Conservation (phyloP, 2,888 invertebrate genomes). For the Spodoptera picta region DNA sequence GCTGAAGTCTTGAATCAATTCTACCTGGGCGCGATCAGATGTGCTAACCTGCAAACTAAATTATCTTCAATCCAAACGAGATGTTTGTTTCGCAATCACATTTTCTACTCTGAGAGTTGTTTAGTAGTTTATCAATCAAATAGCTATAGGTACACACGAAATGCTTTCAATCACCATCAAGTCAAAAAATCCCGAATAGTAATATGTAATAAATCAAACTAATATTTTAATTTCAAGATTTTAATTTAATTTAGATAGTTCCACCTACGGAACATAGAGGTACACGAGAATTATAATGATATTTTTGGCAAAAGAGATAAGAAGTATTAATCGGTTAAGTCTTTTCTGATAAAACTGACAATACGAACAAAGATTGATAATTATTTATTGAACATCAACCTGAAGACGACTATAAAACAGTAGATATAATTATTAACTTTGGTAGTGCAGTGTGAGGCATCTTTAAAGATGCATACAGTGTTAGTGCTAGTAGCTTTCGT, state of each 20-base stretch:
- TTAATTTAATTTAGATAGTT: background rate
- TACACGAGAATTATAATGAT: background rate
- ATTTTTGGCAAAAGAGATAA: slow-evolving; percentile 24
- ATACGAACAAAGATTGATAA: slow-evolving; percentile 11
- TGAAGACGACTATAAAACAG: slow-evolving; percentile 41
- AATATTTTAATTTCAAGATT: too few relatives aligned
- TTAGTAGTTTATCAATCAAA: too few relatives aligned
- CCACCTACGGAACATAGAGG: slow-evolving; percentile 27
- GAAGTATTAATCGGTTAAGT: slow-evolving; percentile 19
- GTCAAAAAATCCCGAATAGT: too few relatives aligned
- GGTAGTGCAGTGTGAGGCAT: slow-evolving; percentile 36
- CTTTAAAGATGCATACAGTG: slow-evolving; percentile 48
- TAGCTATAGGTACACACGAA: too few relatives aligned
- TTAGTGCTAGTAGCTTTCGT: slow-evolving; percentile 61
- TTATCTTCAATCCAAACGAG: too few relatives aligned
- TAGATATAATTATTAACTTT: background rate
- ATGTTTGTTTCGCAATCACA: too few relatives aligned
- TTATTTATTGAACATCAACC: background rate
- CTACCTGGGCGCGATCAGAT: too few relatives aligned
- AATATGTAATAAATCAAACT: too few relatives aligned
- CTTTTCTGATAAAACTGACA: slow-evolving; percentile 32
- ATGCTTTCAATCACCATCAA: too few relatives aligned
- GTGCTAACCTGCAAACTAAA: too few relatives aligned
- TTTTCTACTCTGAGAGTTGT: too few relatives aligned
- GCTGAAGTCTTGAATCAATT: too few relatives aligned